These are phyloP conservation scores for Pheosia gnoma DNA, from an alignment of 2,888 invertebrate species.

Conservation along the genomic window DNA sequence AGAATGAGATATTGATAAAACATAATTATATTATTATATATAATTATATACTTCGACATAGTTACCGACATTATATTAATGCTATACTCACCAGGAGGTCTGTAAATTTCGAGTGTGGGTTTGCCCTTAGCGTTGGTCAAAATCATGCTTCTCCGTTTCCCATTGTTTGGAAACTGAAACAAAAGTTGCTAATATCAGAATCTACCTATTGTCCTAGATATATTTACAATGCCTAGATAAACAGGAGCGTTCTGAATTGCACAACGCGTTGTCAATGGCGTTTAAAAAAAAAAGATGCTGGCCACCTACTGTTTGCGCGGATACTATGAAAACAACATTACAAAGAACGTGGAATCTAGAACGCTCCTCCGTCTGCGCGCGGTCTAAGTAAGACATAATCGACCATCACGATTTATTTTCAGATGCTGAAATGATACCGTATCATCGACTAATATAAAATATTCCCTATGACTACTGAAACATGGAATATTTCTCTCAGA, in stretches of 20 bases:
- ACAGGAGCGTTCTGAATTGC: too few species aligned
- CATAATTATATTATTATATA: too few species aligned
- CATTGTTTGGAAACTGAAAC: conserved; percentile 84
- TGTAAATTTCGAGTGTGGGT: conserved; percentile 94
- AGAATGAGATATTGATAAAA: conserved; percentile 14
- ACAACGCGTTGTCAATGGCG: too few species aligned
- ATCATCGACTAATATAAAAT: conserved; percentile 52
- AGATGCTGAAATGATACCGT: conserved; percentile 29
- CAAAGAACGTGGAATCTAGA: too few species aligned
- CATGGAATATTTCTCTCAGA: not conserved
- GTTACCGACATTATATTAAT: not conserved
- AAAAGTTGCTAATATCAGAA: not conserved
- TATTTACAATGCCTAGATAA: too few species aligned
- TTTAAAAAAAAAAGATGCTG: too few species aligned
- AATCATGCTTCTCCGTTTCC: conserved; percentile 90
- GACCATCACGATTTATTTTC: conserved; percentile 57
- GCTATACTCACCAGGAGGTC: conserved; percentile 90
- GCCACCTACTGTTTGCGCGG: too few species aligned
- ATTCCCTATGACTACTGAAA: conserved; percentile 5
- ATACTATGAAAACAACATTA: too few species aligned
- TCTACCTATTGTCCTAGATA: too few species aligned
- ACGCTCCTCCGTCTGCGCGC: too few species aligned
- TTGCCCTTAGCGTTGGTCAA: conserved; percentile 88
- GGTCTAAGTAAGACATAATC: conserved; percentile 10
- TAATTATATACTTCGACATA: not conserved